Percentiles rank a stretch among this genome's conserved stretches.
phyloP scores from a whole-genome alignment of 53 echinoderm and acorn worm species.

The Henricia sp. region DNA sequence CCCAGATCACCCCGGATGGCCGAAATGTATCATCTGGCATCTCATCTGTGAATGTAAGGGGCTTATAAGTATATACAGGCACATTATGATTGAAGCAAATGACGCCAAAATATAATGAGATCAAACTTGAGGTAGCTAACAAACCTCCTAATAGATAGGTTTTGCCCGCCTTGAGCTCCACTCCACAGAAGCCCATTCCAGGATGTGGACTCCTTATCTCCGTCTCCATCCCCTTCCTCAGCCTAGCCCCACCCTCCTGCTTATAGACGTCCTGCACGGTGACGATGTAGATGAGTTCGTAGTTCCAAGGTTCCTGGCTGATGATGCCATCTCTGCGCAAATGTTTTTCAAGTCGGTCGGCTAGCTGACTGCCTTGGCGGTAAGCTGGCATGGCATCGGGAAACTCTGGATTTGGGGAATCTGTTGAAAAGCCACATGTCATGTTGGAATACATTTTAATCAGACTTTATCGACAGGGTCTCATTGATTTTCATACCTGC shows the following conservation, averaged over 20 bases:
- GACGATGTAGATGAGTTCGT: conserved; percentile 74
- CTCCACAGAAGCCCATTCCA: conserved; percentile 32
- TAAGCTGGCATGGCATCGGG: conserved; percentile 33
- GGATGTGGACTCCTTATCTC: conserved; percentile 51
- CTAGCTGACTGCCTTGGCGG: not conserved
- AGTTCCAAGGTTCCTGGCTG: conserved; percentile 72
- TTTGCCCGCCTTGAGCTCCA: conserved; percentile 48
- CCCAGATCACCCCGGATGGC: no score
- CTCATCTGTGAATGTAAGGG: no score
- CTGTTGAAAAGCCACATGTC: no score
- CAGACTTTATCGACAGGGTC: no score
- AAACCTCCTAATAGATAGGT: conserved; percentile 35
- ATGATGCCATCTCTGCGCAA: conserved; percentile 1
- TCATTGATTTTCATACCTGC: no score
- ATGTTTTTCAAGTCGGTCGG: not conserved
- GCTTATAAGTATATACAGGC: no score
- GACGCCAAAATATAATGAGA: no score
- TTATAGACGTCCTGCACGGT: conserved; percentile 78
- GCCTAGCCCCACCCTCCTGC: conserved; percentile 23
- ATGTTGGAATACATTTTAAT: no score
- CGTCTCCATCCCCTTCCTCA: conserved; percentile 27
- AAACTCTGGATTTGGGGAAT: not conserved
- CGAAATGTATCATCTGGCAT: no score
- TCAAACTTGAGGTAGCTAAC: no score
- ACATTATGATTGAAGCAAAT: no score